phyloP scores from a whole-genome alignment of 2,113 vertebrate species.

The Halichoeres trimaculatus region DNA sequence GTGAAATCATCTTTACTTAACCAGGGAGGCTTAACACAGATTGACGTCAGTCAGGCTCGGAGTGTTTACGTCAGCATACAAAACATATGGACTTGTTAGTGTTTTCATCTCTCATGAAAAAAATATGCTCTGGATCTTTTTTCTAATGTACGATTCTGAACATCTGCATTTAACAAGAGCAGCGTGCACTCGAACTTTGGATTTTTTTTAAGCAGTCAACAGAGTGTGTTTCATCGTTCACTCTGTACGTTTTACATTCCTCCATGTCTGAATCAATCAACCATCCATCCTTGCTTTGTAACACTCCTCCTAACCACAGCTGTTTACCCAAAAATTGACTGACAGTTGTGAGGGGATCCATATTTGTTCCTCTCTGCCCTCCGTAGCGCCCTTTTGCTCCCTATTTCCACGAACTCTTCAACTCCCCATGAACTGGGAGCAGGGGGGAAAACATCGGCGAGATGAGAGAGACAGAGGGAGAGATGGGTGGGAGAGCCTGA shows the following conservation, averaged over 20 bases:
- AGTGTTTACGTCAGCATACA: too few relatives aligned
- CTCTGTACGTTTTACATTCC: slow-evolving; percentile 2
- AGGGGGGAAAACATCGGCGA: slow-evolving; percentile 34
- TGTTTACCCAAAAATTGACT: slow-evolving; percentile 19
- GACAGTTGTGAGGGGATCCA: slow-evolving; percentile 11
- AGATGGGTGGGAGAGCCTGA: slow-evolving; percentile 65
- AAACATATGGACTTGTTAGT: too few relatives aligned
- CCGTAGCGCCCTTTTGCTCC: slow-evolving; percentile 34
- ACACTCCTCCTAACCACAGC: background rate
- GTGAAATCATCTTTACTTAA: slow-evolving; percentile 11
- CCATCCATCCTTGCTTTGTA: background rate
- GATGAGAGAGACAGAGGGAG: slow-evolving; percentile 56
- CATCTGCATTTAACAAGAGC: too few relatives aligned
- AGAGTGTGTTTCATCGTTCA: background rate
- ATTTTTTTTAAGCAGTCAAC: too few relatives aligned
- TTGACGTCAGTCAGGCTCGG: background rate
- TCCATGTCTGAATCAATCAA: background rate
- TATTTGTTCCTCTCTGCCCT: slow-evolving; percentile 20
- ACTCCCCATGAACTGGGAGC: slow-evolving; percentile 69
- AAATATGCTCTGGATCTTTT: too few relatives aligned
- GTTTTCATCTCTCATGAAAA: too few relatives aligned
- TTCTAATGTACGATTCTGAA: too few relatives aligned
- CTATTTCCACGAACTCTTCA: slow-evolving; percentile 71
- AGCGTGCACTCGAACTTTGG: too few relatives aligned
- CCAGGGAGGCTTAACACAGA: slow-evolving; percentile 1